phyloP scores from a whole-genome alignment of 2,113 vertebrate genomes.

The Tyto alba region DNA sequence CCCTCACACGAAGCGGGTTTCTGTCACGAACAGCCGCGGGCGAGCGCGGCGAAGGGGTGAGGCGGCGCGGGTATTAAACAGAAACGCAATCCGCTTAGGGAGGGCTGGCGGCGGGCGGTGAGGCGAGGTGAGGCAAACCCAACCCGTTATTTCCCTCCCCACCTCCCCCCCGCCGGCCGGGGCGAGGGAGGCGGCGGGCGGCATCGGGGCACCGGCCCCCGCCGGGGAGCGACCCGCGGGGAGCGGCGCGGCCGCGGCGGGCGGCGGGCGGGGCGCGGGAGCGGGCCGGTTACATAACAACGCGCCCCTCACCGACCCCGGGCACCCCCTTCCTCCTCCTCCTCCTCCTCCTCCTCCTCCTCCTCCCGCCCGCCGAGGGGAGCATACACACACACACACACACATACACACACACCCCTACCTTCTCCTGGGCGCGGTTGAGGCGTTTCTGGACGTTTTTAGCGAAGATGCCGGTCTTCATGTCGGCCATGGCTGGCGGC shows the following conservation, averaged over 20 bases:
- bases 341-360: not conserved
- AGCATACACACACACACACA: too few species aligned
- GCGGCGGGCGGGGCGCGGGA: too few species aligned
- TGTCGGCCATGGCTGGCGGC: slow-evolving; percentile 89
- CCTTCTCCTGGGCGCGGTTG: slow-evolving; percentile 95
- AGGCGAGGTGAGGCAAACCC: not conserved
- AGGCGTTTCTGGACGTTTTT: slow-evolving; percentile 96
- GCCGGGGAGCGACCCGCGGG: not conserved
- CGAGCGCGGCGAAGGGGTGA: too few species aligned
- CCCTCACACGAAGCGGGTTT: too few species aligned
- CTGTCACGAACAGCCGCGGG: too few species aligned
- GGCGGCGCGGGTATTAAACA: slow-evolving; percentile 78
- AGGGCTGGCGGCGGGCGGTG: not conserved
- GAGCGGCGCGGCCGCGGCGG: too few species aligned
- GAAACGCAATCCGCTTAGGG: slow-evolving; percentile 85
- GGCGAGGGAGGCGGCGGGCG: not conserved
- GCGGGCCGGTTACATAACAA: too few species aligned
- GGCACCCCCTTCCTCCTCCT: not conserved
- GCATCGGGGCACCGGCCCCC: not conserved
- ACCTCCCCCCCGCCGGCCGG: too few species aligned
- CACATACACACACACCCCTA: too few species aligned
- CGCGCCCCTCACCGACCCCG: too few species aligned
- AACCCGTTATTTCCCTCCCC: not conserved
- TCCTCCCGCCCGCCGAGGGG: not conserved
- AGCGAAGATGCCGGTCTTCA: slow-evolving; percentile 94